phyloP scores from a whole-genome alignment of 2,797 vertebrate genomes.

The Halcyon leucocephala region DNA sequence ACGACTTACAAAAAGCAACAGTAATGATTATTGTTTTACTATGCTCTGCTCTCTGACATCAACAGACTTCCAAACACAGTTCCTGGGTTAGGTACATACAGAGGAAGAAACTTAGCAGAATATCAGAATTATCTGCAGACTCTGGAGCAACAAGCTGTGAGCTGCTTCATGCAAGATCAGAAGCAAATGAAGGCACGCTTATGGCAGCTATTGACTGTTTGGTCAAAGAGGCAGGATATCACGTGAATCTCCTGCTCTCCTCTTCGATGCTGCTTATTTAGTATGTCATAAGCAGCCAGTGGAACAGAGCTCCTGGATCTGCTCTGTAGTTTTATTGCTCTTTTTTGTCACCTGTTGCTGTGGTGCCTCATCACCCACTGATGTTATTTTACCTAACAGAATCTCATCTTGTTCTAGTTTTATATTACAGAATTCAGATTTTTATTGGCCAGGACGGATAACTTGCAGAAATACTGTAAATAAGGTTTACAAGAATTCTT shows the following conservation, averaged over 20 bases:
- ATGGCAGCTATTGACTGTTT: not conserved
- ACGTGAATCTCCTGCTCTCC: not conserved
- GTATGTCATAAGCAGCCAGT: not conserved
- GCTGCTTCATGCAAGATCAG: not conserved
- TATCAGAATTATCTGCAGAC: not conserved
- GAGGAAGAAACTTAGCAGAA: not conserved
- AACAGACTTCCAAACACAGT: not conserved
- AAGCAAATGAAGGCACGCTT: not conserved
- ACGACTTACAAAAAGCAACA: not conserved
- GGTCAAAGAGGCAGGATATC: not conserved
- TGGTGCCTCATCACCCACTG: not conserved
- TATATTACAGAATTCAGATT: not conserved
- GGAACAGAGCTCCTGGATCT: not conserved
- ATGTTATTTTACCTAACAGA: not conserved
- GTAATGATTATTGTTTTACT: not conserved
- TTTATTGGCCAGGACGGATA: not conserved
- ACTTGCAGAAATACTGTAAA: constrained; percentile 30
- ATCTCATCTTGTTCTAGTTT: not conserved
- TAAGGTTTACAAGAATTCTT: constrained; percentile 24
- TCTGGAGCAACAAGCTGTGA: not conserved
- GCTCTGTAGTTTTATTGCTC: not conserved
- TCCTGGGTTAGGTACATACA: not conserved
- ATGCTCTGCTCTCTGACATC: not conserved
- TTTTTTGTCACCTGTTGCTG: not conserved
- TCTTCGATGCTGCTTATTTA: not conserved